phyloP scores from a whole-genome alignment of 2,888 invertebrate genomes.

The Coenonympha glycerion region DNA sequence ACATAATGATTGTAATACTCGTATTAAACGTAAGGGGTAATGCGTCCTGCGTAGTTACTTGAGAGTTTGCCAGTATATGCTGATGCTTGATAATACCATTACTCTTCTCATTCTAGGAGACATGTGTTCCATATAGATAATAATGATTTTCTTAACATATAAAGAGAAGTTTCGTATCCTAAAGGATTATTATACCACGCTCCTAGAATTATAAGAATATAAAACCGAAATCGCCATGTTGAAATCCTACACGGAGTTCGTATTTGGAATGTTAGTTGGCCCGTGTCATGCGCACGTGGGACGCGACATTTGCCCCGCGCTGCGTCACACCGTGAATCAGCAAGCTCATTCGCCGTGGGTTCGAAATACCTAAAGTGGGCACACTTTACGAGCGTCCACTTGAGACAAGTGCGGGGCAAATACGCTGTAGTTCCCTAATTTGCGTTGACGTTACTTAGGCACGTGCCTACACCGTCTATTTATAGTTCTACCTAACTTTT shows the following conservation, averaged over 20 bases:
- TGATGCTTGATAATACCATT: no score
- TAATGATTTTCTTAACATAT: no score
- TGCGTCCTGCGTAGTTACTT: no score
- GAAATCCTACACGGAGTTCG: slow-evolving; percentile 46
- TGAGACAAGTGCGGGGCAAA: neutral
- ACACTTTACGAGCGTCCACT: neutral
- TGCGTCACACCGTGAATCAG: slow-evolving; percentile 52
- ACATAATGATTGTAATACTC: no score
- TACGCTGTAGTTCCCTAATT: neutral
- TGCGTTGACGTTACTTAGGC: neutral
- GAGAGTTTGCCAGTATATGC: no score
- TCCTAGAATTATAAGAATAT: neutral
- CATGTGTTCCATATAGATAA: no score
- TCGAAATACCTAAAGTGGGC: neutral
- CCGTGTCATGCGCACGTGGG: slow-evolving; percentile 55
- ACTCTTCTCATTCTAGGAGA: no score
- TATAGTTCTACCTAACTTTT: no score
- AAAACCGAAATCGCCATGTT: slow-evolving; percentile 41
- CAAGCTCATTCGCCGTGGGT: slow-evolving; percentile 1
- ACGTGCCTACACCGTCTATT: no score
- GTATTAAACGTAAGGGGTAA: no score
- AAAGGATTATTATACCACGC: no score
- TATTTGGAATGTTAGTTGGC: slow-evolving; percentile 41
- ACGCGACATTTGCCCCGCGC: slow-evolving; percentile 63
- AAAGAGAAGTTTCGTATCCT: no score